Conservation (phyloP, 2,888 invertebrate genomes). For the Cataglyphis rosenhaueri region DNA sequence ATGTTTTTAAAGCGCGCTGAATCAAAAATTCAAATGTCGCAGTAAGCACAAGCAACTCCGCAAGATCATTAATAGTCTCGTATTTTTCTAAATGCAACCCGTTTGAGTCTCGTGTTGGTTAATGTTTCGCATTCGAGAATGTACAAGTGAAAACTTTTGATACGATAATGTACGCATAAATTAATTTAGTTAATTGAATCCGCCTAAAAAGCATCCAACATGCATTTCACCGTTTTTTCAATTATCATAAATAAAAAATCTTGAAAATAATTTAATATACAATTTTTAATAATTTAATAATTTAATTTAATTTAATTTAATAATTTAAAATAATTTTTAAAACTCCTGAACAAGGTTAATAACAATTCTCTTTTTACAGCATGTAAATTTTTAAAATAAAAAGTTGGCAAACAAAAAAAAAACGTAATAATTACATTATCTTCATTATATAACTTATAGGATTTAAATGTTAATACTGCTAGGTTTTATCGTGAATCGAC, state of each 20-base stretch:
- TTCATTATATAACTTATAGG: neutral
- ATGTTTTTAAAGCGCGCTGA: conserved; percentile 37
- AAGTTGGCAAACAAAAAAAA: neutral
- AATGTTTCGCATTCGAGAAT: neutral
- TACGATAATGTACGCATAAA: neutral
- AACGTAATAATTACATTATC: neutral
- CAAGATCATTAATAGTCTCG: neutral
- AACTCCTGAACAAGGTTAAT: neutral
- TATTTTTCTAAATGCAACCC: conserved; percentile 23
- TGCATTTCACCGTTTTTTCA: neutral
- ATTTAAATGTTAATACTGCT: conserved; percentile 7
- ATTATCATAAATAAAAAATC: neutral
- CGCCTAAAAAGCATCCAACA: neutral
- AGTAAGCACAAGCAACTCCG: conserved; percentile 8
- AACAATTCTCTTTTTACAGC: neutral
- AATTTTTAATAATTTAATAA: too few relatives aligned
- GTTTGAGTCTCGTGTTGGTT: neutral
- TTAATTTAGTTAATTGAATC: conserved; percentile 12
- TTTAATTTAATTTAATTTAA: too few relatives aligned
- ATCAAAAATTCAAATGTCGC: conserved; percentile 50
- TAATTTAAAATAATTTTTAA: neutral
- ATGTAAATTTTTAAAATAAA: neutral
- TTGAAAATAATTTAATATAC: neutral
- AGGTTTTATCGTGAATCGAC: neutral
- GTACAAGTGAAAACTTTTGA: neutral